These are phyloP conservation scores for Acronicta aceris DNA, from an alignment of 2,888 invertebrate genomes.

Conservation along the genomic window DNA sequence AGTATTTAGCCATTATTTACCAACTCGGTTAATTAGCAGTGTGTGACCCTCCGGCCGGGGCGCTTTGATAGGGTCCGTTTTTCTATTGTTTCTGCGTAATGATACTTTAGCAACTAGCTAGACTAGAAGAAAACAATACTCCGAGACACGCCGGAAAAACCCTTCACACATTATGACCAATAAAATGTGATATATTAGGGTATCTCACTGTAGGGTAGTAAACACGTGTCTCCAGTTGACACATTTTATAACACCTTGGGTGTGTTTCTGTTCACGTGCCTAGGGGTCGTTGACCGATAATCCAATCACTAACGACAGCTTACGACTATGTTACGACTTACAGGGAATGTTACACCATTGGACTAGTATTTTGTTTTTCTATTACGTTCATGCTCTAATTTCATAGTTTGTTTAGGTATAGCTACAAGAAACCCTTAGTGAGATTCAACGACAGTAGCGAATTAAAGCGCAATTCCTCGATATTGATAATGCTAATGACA, in stretches of 20 bases:
- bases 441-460: neutral
- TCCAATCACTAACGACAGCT: conserved; percentile 66
- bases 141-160: neutral
- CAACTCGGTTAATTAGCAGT: too few relatives aligned
- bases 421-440: neutral
- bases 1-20: too few relatives aligned
- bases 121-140: too few relatives aligned
- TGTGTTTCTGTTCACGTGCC: conserved; percentile 52
- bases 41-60: too few relatives aligned
- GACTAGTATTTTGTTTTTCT: conserved; percentile 31
- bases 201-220: conserved; percentile 12
- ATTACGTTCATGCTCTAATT: conserved; percentile 24
- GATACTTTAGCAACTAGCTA: too few relatives aligned
- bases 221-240: conserved; percentile 42
- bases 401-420: conserved; percentile 1
- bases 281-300: conserved; percentile 73
- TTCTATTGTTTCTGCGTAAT: too few relatives aligned
- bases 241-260: conserved; percentile 45
- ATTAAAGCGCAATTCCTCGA: neutral
- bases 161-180: neutral
- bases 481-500: too few relatives aligned
- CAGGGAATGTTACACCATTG: conserved; percentile 42
- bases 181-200: conserved; percentile 31
- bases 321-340: conserved; percentile 51
- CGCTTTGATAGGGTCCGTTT: too few relatives aligned